Base-by-base conservation (phyloP, 2,113 vertebrate genomes). In the Triplophysa siluroides region DNA sequence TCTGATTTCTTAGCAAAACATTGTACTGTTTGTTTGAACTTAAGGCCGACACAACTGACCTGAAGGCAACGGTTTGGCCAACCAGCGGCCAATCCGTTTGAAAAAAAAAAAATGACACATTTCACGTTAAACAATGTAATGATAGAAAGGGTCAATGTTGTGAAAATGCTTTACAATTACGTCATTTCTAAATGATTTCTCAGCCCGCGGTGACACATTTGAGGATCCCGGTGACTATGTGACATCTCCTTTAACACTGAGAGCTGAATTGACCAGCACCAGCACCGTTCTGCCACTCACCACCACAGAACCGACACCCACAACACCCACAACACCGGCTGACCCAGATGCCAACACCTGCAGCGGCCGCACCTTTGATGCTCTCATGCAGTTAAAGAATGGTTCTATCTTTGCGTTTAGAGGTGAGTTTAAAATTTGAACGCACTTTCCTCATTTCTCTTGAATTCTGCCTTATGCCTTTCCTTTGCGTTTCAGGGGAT, bases 311-410 rank as follows among this genome's bases (percentile, higher is more conserved):
- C 8, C 23, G 0, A 33, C 2, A 58, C 18, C 87, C 47, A 52
- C 78, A 0, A 33, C 2, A 58, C 18, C 87, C 47, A 52, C 78
- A 0, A 1, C 26, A 0, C 9, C 73, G 0, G 19, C 24, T 0
- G 87, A 91, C 24, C 83, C 85, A 0, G 88, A 90, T 1, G 85
- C 86, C 1, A 81, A 38, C 0, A 64, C 91, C 50, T 97, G 96
- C 91, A 97, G 93, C 0, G 90, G 90, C 0, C 90, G 89, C n/a
- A 85, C 95, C 9, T 98, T 99, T 2, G 92, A 98, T 0, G 96
- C 97, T 7, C 97, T 99, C 89, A 94, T 97, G 0, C 93, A 97
- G 85, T 86, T 96, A 78, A 99, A 99, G 90, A 99, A 99, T 0
- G 95, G 96, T 11, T 98, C 97, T 0, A 83, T 95, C 81, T 98